Evolutionary conservation across 2,888 invertebrate genomes (phyloP), one percentile per base, ranked within the genome.

Genomic region (Phymatocera aterrima): DNA sequence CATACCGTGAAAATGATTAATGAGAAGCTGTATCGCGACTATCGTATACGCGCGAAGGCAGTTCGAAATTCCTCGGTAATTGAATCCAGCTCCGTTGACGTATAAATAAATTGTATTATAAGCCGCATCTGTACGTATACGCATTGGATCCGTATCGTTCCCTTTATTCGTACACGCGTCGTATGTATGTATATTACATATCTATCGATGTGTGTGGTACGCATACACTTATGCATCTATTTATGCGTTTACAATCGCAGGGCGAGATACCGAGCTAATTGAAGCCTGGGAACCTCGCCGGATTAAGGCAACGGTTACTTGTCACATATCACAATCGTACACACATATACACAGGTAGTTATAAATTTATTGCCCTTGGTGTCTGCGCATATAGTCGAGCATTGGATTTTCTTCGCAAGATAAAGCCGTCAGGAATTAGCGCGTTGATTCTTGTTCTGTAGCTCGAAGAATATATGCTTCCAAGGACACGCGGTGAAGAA

Each of bases 41-140:
- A n/a, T n/a, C n/a, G n/a, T n/a, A 54, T 24, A 18, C 40, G 77
- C 64, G 64, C 31, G 28, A 31, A n/a, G 28, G 28, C 18, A 21
- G 48, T 64, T 28, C 28, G 65, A 18, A 40, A 77, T 77, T 64
- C 65, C 77, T 57, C 10, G 61, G 54, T 77, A 65, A 77, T 46
- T 60, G 61, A 77, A 77, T 65, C 64, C 77, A 60, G 28, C 60
- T 65, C 8, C 43, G 43, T 6, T 37, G 24, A 65, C 40, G 65
- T 37, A 65, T 24, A 21, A 40, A 28, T 21, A 40, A 40, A 21
- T 43, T 18, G 34, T 28, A 15, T 61, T 37, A 61, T 60, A 37
- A 77, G 61, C 60, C 77, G 61, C 57, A 61, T 77, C 54, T 77
- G 57, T 61, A 77, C 57, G 57, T 61, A 77, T 43, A 77, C 37